These are phyloP conservation scores for Tolmerus cingulatus DNA, from an alignment of 2,888 invertebrate genomes.

Conservation along the genomic window DNA sequence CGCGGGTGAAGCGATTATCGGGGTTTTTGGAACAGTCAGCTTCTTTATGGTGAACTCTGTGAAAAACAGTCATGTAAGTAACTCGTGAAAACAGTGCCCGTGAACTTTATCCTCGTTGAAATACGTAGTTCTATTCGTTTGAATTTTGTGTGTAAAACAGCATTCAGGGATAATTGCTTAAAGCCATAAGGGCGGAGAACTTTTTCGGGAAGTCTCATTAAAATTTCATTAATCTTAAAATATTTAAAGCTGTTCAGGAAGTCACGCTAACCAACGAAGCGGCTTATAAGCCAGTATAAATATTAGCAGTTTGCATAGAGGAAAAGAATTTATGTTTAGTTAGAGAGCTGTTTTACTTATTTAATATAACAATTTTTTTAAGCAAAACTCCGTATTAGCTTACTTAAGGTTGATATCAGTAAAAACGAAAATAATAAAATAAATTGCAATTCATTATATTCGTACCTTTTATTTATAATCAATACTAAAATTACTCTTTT, in stretches of 20 bases:
- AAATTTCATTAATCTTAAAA: background rate
- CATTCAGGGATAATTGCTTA: background rate
- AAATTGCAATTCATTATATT: too few relatives aligned
- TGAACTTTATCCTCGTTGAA: background rate
- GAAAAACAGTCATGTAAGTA: conserved; percentile 83
- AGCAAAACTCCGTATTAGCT: too few relatives aligned
- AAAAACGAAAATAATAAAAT: too few relatives aligned
- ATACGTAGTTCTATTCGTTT: background rate
- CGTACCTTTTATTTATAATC: background rate
- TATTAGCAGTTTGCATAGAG: too few relatives aligned
- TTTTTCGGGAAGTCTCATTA: background rate
- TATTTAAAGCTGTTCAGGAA: background rate
- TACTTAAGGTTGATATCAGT: too few relatives aligned
- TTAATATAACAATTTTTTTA: too few relatives aligned
- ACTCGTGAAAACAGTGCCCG: background rate
- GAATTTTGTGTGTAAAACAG: background rate
- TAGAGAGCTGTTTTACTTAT: too few relatives aligned
- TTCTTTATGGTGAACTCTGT: conserved; percentile 98
- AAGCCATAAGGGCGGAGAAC: background rate
- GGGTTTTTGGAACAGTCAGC: conserved; percentile 92
- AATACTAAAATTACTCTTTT: background rate
- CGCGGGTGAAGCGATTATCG: conserved; percentile 89
- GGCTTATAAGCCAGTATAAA: background rate
- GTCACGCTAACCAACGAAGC: background rate
- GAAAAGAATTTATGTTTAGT: too few relatives aligned